phyloP scores from a whole-genome alignment of 1,140 invertebrate genomes.

The Leptonema lineaticorne region DNA sequence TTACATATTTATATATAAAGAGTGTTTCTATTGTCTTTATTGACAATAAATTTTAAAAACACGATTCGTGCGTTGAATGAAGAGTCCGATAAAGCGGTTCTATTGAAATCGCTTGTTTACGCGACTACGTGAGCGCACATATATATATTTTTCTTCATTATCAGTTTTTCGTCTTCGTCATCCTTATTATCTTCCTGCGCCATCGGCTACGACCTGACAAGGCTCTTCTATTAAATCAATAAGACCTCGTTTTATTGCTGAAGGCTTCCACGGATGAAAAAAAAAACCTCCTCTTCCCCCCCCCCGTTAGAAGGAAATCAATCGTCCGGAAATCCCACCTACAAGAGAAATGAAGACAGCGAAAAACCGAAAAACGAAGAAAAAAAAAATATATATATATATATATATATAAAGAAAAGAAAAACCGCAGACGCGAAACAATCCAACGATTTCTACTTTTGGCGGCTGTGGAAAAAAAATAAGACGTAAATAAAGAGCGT shows the following conservation, averaged over 20 bases:
- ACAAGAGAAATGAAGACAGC: not conserved
- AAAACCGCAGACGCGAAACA: conserved; percentile 1
- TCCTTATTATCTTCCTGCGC: conserved; percentile 5
- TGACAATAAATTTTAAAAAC: too few relatives aligned
- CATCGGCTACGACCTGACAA: conserved; percentile 1
- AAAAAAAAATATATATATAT: not conserved
- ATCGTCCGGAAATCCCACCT: conserved; percentile 4
- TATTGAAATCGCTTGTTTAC: not conserved
- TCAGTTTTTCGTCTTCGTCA: not conserved
- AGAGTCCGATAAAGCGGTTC: too few relatives aligned
- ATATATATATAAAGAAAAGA: conserved; percentile 1
- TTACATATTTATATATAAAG: too few relatives aligned
- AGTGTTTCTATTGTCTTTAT: too few relatives aligned
- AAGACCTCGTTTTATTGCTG: not conserved
- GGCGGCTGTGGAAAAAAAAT: too few relatives aligned
- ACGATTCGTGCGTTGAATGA: too few relatives aligned
- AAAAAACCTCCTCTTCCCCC: too few relatives aligned
- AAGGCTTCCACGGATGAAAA: not conserved
- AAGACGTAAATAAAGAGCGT: not conserved
- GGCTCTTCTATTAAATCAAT: conserved; percentile 17
- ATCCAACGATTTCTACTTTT: not conserved
- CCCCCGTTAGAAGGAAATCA: conserved; percentile 17
- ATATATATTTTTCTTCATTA: not conserved
- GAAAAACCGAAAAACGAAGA: not conserved
- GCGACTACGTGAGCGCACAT: not conserved